Conservation (phyloP, 1,140 invertebrate species). For the Melitaea cinxia region DNA sequence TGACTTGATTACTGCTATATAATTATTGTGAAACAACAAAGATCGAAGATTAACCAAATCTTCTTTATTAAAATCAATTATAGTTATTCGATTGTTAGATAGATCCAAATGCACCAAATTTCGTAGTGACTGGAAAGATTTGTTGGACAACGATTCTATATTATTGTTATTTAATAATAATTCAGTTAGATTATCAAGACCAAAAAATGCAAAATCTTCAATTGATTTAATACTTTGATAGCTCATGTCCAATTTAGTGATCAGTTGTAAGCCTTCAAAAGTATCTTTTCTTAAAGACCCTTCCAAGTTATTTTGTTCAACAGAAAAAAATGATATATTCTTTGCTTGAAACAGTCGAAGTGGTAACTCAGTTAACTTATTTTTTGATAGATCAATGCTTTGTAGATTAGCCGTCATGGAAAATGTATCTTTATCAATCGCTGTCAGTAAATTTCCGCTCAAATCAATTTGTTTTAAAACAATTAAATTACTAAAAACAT, state of each 20-base stretch:
- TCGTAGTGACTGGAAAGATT: slow-evolving; percentile 46
- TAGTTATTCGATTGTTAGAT: slow-evolving; percentile 50
- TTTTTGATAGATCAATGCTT: slow-evolving; percentile 48
- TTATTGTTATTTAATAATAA: slow-evolving; percentile 54
- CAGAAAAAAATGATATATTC: slow-evolving; percentile 43
- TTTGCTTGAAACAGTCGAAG: slow-evolving; percentile 49
- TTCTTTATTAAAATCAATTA: slow-evolving; percentile 46
- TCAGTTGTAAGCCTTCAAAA: slow-evolving; percentile 50
- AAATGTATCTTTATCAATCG: slow-evolving; percentile 46
- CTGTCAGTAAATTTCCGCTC: slow-evolving; percentile 44
- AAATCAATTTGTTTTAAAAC: slow-evolving; percentile 45
- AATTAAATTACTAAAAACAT: slow-evolving; percentile 43
- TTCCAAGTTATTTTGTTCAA: slow-evolving; percentile 47
- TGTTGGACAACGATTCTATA: slow-evolving; percentile 43
- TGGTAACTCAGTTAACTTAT: slow-evolving; percentile 46
- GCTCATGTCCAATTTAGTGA: slow-evolving; percentile 46
- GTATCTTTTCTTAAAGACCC: slow-evolving; percentile 46
- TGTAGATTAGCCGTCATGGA: slow-evolving; percentile 27
- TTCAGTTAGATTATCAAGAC: slow-evolving; percentile 37
- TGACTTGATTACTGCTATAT: slow-evolving; percentile 40
- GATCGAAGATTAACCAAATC: slow-evolving; percentile 42
- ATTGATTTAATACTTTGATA: slow-evolving; percentile 46
- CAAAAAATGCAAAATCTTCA: slow-evolving; percentile 53
- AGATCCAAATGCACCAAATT: slow-evolving; percentile 50
- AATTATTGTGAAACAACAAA: slow-evolving; percentile 46